A percentile compares a stretch with the other conserved stretches of the same genome.
Conservation (phyloP, 2,113 vertebrate genomes). For the Nansenia antarctica region DNA sequence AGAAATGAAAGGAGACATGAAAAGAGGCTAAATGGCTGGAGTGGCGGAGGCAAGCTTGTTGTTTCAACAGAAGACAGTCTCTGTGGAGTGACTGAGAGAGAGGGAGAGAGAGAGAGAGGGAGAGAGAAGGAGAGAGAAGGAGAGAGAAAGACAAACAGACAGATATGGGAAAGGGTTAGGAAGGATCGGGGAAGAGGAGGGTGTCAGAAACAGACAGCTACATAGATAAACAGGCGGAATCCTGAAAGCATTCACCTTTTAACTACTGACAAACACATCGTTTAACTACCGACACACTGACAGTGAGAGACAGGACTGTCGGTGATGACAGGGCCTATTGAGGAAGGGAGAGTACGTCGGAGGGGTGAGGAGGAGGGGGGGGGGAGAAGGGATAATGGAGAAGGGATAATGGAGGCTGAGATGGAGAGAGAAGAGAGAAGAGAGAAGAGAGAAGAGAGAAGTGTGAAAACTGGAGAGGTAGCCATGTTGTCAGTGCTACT, state of each 20-base stretch:
- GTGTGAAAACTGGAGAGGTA: constrained; percentile 17
- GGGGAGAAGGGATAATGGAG: constrained; percentile 48
- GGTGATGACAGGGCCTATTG: constrained; percentile 56
- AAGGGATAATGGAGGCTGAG: constrained; percentile 6
- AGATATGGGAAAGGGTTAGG: neutral
- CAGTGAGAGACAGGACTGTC: constrained; percentile 40
- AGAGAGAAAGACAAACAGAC: constrained; percentile 3
- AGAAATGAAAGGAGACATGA: constrained; percentile 55
- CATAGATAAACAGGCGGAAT: constrained; percentile 58
- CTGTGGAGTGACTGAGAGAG: constrained; percentile 13
- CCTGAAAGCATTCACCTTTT: constrained; percentile 62
- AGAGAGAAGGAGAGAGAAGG: constrained; percentile 48
- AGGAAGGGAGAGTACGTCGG: constrained; percentile 44
- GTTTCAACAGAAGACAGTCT: constrained; percentile 42
- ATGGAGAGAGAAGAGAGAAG: no score
- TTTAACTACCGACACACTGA: constrained; percentile 5
- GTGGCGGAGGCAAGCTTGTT: constrained; percentile 41
- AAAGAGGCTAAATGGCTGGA: constrained; percentile 49
- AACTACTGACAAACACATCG: constrained; percentile 30
- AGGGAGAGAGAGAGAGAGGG: constrained; percentile 11
- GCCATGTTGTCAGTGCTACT: constrained; percentile 26
- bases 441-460: constrained; percentile 16
- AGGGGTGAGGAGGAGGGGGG: constrained; percentile 37
- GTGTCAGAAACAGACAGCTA: constrained; percentile 66
- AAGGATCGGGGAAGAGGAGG: constrained; percentile 14